Percentiles rank a stretch among this genome's conserved stretches.
These are phyloP conservation scores for Halictus quadricinctus DNA, from an alignment of 2,888 invertebrate species.

Conservation along the genomic window DNA sequence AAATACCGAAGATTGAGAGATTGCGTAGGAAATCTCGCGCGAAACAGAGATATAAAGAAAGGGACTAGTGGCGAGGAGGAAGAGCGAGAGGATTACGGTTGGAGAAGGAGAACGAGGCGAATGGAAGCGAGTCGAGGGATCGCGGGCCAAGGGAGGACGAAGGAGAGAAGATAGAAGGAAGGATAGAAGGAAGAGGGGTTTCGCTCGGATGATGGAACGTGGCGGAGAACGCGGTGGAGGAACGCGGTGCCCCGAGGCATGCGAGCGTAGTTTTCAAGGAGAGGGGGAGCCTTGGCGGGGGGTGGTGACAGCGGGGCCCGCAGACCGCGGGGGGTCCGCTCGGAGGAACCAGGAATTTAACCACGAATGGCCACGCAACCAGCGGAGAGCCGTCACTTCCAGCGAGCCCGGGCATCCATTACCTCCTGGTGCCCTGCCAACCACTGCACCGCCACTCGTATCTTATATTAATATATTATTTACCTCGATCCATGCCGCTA, in stretches of 20 bases:
- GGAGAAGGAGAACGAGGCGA: slow-evolving; percentile 17
- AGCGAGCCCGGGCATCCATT: slow-evolving; percentile 81
- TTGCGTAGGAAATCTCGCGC: slow-evolving; percentile 60
- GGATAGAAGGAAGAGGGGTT: slow-evolving; percentile 25
- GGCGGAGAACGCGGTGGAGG: slow-evolving; percentile 60
- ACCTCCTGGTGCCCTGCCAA: slow-evolving; percentile 82
- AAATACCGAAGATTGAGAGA: slow-evolving; percentile 61
- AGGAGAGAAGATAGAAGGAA: slow-evolving; percentile 5
- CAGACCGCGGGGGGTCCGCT: slow-evolving; percentile 84
- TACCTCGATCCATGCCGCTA: slow-evolving; percentile 74
- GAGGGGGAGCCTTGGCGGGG: slow-evolving; percentile 82
- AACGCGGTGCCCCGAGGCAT: slow-evolving; percentile 66
- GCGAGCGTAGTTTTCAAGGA: slow-evolving; percentile 63
- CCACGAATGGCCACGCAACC: slow-evolving; percentile 82
- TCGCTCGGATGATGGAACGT: slow-evolving; percentile 65
- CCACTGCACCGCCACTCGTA: slow-evolving; percentile 79
- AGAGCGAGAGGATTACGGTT: neutral
- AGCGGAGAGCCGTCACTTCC: slow-evolving; percentile 82
- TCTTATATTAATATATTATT: slow-evolving; percentile 82
- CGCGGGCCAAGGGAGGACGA: slow-evolving; percentile 12
- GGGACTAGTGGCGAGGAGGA: neutral
- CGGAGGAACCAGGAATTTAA: slow-evolving; percentile 84
- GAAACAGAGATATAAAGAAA: slow-evolving; percentile 48
- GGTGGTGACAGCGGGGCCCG: slow-evolving; percentile 80
- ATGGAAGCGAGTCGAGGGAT: slow-evolving; percentile 45